Evolutionary conservation across 2,113 vertebrate genomes (phyloP), one percentile per base, ranked within the genome.

Genomic region (Pseudonaja textilis): DNA sequence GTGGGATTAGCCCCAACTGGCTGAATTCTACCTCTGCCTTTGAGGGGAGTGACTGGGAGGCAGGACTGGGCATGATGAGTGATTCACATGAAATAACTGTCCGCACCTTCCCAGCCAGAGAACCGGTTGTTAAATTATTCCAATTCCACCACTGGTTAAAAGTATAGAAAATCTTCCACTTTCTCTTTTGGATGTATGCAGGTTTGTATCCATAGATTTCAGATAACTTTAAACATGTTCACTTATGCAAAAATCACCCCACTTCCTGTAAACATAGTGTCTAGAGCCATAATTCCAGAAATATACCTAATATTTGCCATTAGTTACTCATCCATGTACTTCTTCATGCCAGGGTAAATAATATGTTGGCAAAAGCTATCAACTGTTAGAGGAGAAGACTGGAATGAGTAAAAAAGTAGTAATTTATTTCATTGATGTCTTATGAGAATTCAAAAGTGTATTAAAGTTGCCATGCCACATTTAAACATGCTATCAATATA

Each of bases 301-400:
- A 92, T 42, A 69, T 89, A 85, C 42, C 85, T 50, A 93, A 91
- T 54, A 81, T 0, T 81, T 8, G 47, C 0, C 20, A 18, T 87
- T 88, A 29, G 87, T 69, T 93, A 93, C 42, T 20, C 29, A 2
- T 64, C 61, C 12, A 45, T 56, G 14, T 81, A 11, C 57, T 88
- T 34, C 59, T 92, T 88, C 81, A n/a, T 2, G 42, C 26, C 92
- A 91, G 25, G 57, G 87, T 81, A 88, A 93, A 1, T 1, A 50
- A 64, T 89, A 81, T 3, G 69, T 86, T 95, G 69, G 64, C 56
- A 54, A 94, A 96, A 95, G 61, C 87, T 64, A 61, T 22, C 9
- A 91, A 57, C 85, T 0, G 8, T n/a, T 89, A 90, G 14, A 57
- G 55, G 29, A 91, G 88, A 90, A 6, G 42, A 54, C 25, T 20